Percentiles rank a stretch among this genome's conserved stretches.
phyloP scores from a whole-genome alignment of 1,140 invertebrate genomes.

The Nasonia vitripennis region DNA sequence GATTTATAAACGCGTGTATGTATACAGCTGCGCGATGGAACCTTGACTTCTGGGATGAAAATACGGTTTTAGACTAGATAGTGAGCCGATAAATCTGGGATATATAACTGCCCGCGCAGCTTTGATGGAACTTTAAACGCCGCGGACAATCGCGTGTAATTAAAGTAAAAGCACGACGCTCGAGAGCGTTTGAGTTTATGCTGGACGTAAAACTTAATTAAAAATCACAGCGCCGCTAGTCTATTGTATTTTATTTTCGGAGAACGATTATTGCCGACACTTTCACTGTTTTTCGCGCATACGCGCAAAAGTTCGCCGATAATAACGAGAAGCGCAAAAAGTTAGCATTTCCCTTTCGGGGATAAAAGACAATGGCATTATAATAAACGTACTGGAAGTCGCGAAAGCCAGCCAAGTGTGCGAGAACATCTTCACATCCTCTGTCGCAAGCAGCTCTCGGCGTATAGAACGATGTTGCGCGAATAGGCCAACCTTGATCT shows the following conservation, averaged over 20 bases:
- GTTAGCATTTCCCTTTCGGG: neutral
- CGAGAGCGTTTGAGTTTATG: neutral
- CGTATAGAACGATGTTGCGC: neutral
- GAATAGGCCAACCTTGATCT: too few relatives aligned
- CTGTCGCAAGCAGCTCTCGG: neutral
- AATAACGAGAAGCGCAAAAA: neutral
- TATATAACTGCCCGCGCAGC: too few relatives aligned
- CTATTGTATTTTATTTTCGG: neutral
- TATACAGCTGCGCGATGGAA: neutral
- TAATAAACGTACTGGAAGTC: neutral
- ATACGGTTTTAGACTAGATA: too few relatives aligned
- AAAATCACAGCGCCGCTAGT: neutral
- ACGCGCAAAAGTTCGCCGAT: too few relatives aligned
- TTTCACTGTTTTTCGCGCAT: neutral
- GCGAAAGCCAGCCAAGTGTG: neutral
- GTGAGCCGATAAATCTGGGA: too few relatives aligned
- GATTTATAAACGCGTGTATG: neutral
- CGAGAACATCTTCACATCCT: neutral
- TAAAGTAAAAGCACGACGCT: neutral
- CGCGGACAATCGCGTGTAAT: neutral
- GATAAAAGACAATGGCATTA: neutral
- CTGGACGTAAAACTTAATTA: neutral
- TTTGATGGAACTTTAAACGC: too few relatives aligned
- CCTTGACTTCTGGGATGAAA: too few relatives aligned
- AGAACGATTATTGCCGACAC: neutral